A percentile compares a stretch with the other conserved stretches of the same genome.
Conservation (phyloP, 2,888 invertebrate species). For the Drosophila nigricruria region DNA sequence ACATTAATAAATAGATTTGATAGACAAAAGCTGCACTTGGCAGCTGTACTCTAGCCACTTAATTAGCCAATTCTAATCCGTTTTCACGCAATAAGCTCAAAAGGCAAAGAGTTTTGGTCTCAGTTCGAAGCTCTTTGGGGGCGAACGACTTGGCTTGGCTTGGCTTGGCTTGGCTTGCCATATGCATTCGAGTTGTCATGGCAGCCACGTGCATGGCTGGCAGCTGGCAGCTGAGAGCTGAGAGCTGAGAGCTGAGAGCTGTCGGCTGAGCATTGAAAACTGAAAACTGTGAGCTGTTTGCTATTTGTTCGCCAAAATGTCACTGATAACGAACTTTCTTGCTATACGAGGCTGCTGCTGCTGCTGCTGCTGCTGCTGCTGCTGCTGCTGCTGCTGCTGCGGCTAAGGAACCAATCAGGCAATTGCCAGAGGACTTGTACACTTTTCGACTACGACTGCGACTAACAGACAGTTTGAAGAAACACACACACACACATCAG, state of each 20-base stretch:
- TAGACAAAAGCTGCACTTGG: neutral
- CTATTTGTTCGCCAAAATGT: slow-evolving; percentile 69
- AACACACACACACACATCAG: slow-evolving; percentile 11
- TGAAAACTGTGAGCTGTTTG: slow-evolving; percentile 46
- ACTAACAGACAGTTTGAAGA: slow-evolving; percentile 13
- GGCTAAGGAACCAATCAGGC: slow-evolving; percentile 78
- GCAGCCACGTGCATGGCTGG: slow-evolving; percentile 47
- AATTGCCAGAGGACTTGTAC: slow-evolving; percentile 75
- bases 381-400: slow-evolving; percentile 38
- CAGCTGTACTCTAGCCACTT: neutral
- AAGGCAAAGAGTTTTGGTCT: neutral
- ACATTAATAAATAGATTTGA: neutral
- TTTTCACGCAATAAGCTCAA: slow-evolving; percentile 4
- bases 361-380: slow-evolving; percentile 60
- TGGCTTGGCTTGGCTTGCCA: slow-evolving; percentile 14
- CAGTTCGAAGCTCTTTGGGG: slow-evolving; percentile 19
- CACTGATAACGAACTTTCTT: slow-evolving; percentile 76
- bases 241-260: slow-evolving; percentile 5
- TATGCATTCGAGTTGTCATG: slow-evolving; percentile 53
- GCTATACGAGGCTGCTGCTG: slow-evolving; percentile 58
- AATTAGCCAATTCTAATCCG: slow-evolving; percentile 5
- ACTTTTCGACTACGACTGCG: slow-evolving; percentile 43
- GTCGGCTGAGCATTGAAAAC: slow-evolving; percentile 15
- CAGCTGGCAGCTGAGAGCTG: slow-evolving; percentile 15
- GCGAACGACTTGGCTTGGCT: neutral